These are phyloP conservation scores for Phoxinus dragarum DNA, from an alignment of 2,797 vertebrate genomes.

Conservation along the genomic window DNA sequence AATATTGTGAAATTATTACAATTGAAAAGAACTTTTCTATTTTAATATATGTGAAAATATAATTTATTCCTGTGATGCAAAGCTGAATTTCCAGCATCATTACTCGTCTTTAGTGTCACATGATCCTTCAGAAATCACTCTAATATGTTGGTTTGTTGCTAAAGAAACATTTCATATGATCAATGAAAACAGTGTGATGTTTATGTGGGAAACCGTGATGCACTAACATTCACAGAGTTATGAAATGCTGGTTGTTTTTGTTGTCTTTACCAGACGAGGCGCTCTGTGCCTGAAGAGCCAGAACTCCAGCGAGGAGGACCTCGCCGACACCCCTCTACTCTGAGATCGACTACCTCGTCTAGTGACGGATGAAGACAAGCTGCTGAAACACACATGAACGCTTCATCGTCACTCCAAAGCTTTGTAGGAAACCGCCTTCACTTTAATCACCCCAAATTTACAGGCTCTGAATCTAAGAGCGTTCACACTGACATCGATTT, in stretches of 20 bases:
- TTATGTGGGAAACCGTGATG: no score
- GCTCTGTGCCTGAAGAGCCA: conserved; percentile 78
- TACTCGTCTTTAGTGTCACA: background rate
- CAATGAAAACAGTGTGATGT: no score
- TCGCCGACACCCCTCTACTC: conserved; percentile 76
- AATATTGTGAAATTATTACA: background rate
- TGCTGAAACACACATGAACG: background rate
- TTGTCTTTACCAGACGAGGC: conserved; percentile 71
- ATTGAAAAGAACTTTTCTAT: background rate
- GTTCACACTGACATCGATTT: conserved; percentile 12
- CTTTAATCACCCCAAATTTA: background rate
- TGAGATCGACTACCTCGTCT: conserved; percentile 81
- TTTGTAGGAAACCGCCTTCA: conserved; percentile 24
- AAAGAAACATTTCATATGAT: no score
- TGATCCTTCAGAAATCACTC: background rate
- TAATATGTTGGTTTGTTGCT: background rate
- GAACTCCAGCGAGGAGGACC: conserved; percentile 77
- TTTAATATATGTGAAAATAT: background rate
- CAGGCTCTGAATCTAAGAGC: background rate
- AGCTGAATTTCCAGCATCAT: background rate
- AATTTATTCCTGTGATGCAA: background rate
- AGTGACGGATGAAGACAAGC: conserved; percentile 33
- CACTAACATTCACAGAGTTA: no score
- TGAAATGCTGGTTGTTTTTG: background rate
- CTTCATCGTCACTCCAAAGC: conserved; percentile 20